A percentile compares a stretch with the other conserved stretches of the same genome.
phyloP scores from a whole-genome alignment of 1,140 invertebrate species.

The Pogonomyrmex californicus region DNA sequence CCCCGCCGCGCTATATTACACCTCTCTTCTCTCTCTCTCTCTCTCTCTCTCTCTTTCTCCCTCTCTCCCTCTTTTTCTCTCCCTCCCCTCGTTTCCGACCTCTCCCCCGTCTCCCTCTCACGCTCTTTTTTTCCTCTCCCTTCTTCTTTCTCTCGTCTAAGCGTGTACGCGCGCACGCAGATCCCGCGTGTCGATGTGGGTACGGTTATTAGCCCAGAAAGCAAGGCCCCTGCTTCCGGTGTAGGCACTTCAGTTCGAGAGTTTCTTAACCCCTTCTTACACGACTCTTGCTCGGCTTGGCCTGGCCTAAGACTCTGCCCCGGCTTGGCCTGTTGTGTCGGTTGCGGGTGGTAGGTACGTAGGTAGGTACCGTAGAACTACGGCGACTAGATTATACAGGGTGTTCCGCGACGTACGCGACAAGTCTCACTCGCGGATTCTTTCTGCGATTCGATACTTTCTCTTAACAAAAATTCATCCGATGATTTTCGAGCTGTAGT shows the following conservation, averaged over 20 bases:
- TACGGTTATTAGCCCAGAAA: conserved; percentile 87
- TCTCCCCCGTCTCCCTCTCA: neutral
- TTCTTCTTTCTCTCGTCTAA: conserved; percentile 57
- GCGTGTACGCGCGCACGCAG: conserved; percentile 78
- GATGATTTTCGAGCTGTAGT: neutral
- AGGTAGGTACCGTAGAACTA: conserved; percentile 65
- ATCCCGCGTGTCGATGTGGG: conserved; percentile 82
- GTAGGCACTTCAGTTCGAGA: conserved; percentile 85
- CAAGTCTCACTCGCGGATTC: neutral
- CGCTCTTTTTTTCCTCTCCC: conserved; percentile 3
- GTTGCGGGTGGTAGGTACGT: conserved; percentile 74
- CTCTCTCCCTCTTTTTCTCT: neutral
- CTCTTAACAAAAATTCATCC: neutral
- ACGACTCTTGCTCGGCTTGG: conserved; percentile 77
- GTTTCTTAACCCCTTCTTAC: conserved; percentile 86
- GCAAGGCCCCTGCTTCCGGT: conserved; percentile 87
- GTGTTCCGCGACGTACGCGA: conserved; percentile 43
- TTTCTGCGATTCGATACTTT: neutral
- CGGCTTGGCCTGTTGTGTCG: conserved; percentile 70
- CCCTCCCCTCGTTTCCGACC: conserved; percentile 1
- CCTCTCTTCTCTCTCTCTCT: conserved; percentile 51
- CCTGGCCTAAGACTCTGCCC: conserved; percentile 76
- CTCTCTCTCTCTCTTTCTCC: neutral
- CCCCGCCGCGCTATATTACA: conserved; percentile 65
- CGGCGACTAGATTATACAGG: conserved; percentile 60